Evolutionary conservation across 2,888 invertebrate genomes (phyloP), one percentile per base, ranked within the genome.

Genomic region (Himalopsyche anomala): DNA sequence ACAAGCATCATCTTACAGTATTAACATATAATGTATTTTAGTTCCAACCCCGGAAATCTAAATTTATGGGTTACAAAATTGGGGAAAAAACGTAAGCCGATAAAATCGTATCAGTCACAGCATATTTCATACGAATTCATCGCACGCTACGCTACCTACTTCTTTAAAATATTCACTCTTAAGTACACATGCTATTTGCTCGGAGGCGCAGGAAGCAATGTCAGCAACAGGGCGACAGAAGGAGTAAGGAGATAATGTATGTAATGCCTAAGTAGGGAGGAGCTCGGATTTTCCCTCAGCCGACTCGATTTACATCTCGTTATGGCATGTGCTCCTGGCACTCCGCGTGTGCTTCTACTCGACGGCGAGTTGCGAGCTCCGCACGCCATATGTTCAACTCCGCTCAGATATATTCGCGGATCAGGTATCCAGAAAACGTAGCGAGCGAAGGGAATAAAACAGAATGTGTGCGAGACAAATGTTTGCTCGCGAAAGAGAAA

Each of bases 301-400:
- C 84, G 86, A 86, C 84, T 86, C 86, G 86, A 86, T 86, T 86
- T 86, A 86, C 86, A 86, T 86, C 84, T 86, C 86, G 86, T 86
- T 86, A 86, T 82, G 80, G 84, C 40, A 40, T 80, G 80, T 81
- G 84, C 40, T 19, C 62, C 81, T 42, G 74, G 74, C 69, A 74
- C 15, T 62, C 55, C 28, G 55, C 40, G 12, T 36, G 38, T 82
- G 36, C 40, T 55, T 81, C 45, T 54, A 54, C 81, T 81, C 81
- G 40, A 28, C 54, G 12, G 54, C 55, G 54, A 55, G 54, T 54
- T 81, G 55, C 15, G 62, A 45, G 80, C 54, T 51, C 51, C 54
- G 80, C 54, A 36, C 55, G 55, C 11, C 51, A 62, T 62, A 62
- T 62, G 62, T 62, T 62, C 80, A 55, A 38, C 79, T 79, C 40